phyloP scores from a whole-genome alignment of 2,888 invertebrate species.

The Agriopis marginaria region DNA sequence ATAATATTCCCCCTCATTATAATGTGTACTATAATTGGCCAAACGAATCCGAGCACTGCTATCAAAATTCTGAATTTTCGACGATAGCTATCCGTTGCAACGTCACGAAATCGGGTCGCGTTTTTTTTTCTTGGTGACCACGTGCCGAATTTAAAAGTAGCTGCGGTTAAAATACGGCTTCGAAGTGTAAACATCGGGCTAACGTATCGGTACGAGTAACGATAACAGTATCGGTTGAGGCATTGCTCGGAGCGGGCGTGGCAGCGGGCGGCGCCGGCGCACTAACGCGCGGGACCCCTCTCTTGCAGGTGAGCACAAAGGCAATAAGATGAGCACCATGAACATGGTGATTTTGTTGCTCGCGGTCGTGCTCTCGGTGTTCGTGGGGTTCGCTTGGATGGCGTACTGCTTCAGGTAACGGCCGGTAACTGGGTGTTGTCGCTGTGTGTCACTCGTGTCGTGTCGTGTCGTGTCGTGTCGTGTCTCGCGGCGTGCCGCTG shows the following conservation, averaged over 20 bases:
- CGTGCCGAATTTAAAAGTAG: not conserved
- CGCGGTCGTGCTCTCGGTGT: slow-evolving; percentile 96
- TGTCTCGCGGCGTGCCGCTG: slow-evolving; percentile 56
- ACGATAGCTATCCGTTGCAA: not conserved
- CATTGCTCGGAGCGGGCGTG: slow-evolving; percentile 75
- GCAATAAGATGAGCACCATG: slow-evolving; percentile 95
- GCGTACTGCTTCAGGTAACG: slow-evolving; percentile 97
- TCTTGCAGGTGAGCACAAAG: slow-evolving; percentile 90
- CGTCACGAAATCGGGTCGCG: slow-evolving; percentile 28
- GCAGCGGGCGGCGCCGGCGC: slow-evolving; percentile 80
- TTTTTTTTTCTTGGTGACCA: not conserved
- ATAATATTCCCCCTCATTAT: slow-evolving; percentile 69
- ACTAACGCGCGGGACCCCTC: slow-evolving; percentile 84
- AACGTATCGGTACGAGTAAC: not conserved
- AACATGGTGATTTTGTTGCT: slow-evolving; percentile 97
- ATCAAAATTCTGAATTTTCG: slow-evolving; percentile 58
- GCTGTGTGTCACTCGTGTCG: slow-evolving; percentile 76
- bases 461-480: slow-evolving; percentile 60
- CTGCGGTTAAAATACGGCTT: not conserved
- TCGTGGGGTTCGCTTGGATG: slow-evolving; percentile 97
- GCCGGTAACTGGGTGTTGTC: slow-evolving; percentile 83
- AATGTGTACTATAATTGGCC: slow-evolving; percentile 64
- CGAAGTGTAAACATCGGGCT: not conserved
- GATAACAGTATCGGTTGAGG: slow-evolving; percentile 48
- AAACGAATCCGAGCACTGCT: slow-evolving; percentile 78